Percentiles rank a stretch among this genome's conserved stretches.
These are phyloP conservation scores for Myrmecobius fasciatus DNA, from an alignment of 2,113 vertebrate species.

Conservation along the genomic window DNA sequence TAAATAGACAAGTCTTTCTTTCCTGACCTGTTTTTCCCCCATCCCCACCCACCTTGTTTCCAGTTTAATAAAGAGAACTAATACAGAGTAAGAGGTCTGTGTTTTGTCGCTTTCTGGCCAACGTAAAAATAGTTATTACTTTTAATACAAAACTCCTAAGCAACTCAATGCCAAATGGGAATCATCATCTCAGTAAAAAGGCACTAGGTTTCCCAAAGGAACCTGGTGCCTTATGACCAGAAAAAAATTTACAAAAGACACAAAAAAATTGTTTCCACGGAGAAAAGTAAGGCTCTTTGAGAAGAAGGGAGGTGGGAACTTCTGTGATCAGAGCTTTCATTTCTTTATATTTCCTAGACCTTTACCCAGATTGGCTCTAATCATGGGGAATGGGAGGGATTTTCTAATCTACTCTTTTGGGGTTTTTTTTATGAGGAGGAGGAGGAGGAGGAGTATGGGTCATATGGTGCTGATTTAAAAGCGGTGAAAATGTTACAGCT, in stretches of 20 bases:
- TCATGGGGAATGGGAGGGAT: constrained; percentile 13
- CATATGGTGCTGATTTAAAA: constrained; percentile 76
- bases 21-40: background rate
- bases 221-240: constrained; percentile 20
- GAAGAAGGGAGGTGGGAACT: background rate
- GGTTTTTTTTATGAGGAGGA: constrained; percentile 55
- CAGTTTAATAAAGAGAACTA: background rate
- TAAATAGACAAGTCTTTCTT: background rate
- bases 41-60: background rate
- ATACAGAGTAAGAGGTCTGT: background rate
- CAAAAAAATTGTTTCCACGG: constrained; percentile 73
- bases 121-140: background rate
- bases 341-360: constrained; percentile 69
- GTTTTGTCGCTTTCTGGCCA: background rate
- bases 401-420: constrained; percentile 52
- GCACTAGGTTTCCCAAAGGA: background rate
- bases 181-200: constrained; percentile 11
- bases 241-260: constrained; percentile 62
- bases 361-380: constrained; percentile 42
- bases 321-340: constrained; percentile 52
- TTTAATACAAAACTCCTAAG: background rate
- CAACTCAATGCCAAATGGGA: background rate
- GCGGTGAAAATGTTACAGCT: constrained; percentile 77
- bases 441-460: constrained; percentile 62
- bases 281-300: constrained; percentile 70